A percentile compares a stretch with the other conserved stretches of the same genome.
phyloP scores from a whole-genome alignment of 2,113 vertebrate genomes.

The Candoia aspera region DNA sequence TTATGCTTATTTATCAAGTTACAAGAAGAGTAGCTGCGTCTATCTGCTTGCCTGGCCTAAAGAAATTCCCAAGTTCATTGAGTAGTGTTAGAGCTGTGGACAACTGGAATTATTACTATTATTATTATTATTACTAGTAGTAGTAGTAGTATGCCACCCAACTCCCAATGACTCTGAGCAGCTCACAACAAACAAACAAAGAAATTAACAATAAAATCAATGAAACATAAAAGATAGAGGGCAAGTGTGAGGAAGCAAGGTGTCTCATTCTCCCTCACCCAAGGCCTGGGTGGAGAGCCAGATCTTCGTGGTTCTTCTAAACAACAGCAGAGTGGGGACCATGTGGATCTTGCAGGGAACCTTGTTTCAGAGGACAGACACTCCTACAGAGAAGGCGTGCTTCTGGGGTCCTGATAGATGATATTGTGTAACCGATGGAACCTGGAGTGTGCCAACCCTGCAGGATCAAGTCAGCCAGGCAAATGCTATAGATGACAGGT shows the following conservation, averaged over 20 bases:
- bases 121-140: background rate
- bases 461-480: background rate
- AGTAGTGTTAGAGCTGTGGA: background rate
- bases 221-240: background rate
- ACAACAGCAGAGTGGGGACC: background rate
- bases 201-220: background rate
- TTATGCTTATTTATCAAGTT: background rate
- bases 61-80: background rate
- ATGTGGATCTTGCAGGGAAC: background rate
- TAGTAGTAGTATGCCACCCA: background rate
- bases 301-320: background rate
- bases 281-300: background rate
- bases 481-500: background rate
- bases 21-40: background rate
- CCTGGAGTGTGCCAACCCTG: background rate
- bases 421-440: background rate
- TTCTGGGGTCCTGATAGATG: background rate
- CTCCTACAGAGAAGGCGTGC: background rate
- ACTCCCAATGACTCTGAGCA: background rate
- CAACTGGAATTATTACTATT: background rate
- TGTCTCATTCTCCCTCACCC: background rate
- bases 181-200: background rate
- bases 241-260: background rate
- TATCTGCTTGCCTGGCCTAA: background rate
- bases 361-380: background rate